A percentile compares a stretch with the other conserved stretches of the same genome.
phyloP scores from a whole-genome alignment of 2,113 vertebrate genomes.

The Thermophis baileyi region DNA sequence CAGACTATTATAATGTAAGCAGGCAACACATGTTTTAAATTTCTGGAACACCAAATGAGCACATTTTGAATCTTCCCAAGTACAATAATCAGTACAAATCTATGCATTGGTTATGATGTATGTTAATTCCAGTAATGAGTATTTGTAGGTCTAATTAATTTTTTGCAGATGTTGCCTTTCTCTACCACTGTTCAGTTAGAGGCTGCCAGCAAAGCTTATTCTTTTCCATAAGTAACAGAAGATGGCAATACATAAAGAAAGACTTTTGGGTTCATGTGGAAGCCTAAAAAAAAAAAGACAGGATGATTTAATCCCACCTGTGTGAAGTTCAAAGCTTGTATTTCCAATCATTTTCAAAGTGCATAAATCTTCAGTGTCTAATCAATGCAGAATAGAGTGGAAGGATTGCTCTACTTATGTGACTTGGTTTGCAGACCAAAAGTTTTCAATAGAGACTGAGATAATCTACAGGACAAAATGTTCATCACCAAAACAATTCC shows the following conservation, averaged over 20 bases:
- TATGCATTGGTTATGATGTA: constrained; percentile 53
- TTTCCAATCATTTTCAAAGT: background rate
- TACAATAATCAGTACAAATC: constrained; percentile 60
- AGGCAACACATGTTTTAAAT: background rate
- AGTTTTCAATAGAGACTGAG: background rate
- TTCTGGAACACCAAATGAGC: constrained; percentile 9
- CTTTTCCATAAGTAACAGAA: constrained; percentile 40
- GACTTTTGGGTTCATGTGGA: background rate
- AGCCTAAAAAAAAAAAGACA: background rate
- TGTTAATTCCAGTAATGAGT: constrained; percentile 65
- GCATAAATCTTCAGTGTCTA: background rate
- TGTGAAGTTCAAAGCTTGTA: background rate
- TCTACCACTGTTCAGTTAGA: constrained; percentile 59
- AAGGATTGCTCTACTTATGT: background rate
- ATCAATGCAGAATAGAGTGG: background rate
- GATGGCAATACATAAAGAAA: constrained; percentile 34
- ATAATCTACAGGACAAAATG: background rate
- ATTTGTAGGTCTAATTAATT: constrained; percentile 61
- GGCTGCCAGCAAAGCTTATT: constrained; percentile 45
- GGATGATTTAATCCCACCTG: background rate
- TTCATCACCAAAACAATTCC: background rate
- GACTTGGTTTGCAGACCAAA: background rate
- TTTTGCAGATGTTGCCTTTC: constrained; percentile 59
- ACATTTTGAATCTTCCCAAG: constrained; percentile 35
- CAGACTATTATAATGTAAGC: background rate